Percentiles rank a stretch among this genome's conserved stretches.
Conservation (phyloP, 2,113 vertebrate species). For the Taxidea taxus region DNA sequence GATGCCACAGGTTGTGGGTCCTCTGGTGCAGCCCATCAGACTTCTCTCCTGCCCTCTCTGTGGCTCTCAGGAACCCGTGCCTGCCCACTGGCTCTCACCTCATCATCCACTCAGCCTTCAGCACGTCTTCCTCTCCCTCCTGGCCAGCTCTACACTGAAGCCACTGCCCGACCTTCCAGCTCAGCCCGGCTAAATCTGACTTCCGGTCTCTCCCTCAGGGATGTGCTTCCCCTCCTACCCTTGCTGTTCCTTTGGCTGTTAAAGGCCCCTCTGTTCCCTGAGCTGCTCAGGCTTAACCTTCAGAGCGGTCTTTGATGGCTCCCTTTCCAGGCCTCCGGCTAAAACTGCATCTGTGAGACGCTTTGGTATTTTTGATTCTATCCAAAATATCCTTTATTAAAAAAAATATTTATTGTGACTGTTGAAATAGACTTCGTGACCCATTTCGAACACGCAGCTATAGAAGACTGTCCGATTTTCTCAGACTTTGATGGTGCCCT, state of each 20-base stretch:
- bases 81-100: fast-evolving
- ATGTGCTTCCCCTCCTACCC: not conserved
- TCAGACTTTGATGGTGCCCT: not conserved
- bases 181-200: fast-evolving
- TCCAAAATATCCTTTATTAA: not conserved
- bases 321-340: not conserved
- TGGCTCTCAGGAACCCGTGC: too few relatives aligned
- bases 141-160: not conserved
- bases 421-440: not conserved
- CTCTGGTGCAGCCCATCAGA: not conserved
- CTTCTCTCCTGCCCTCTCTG: not conserved
- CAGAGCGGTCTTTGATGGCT: not conserved
- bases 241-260: too few relatives aligned
- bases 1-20: not conserved
- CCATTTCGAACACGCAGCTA: not conserved
- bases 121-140: not conserved
- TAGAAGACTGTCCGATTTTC: not conserved
- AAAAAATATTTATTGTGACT: not conserved
- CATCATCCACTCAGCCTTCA: not conserved
- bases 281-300: not conserved
- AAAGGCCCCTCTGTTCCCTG: not conserved
- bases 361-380: not conserved
- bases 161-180: not conserved
- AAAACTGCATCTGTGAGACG: not conserved
- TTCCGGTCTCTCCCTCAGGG: not conserved